A percentile compares a stretch with the other conserved stretches of the same genome.
These are phyloP conservation scores for Plebejus anna DNA, from an alignment of 2,888 invertebrate species.

Conservation along the genomic window DNA sequence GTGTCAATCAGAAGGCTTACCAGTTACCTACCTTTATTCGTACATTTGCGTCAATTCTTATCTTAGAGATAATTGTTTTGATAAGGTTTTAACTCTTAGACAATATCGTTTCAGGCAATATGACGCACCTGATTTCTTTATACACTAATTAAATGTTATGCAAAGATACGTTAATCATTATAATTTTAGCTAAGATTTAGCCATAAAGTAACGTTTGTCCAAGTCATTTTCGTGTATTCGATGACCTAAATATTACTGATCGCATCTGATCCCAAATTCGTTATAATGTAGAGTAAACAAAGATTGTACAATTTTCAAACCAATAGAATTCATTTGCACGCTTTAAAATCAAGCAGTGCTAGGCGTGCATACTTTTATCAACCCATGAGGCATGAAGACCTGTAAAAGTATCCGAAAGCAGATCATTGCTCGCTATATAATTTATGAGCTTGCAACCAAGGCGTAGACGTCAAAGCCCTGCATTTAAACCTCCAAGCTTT, in stretches of 20 bases:
- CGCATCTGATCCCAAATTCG: neutral
- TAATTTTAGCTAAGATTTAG: neutral
- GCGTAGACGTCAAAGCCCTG: slow-evolving; percentile 29
- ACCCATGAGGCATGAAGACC: neutral
- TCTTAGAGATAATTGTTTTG: slow-evolving; percentile 44
- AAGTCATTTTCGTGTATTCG: neutral
- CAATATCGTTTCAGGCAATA: slow-evolving; percentile 36
- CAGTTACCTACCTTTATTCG: slow-evolving; percentile 29
- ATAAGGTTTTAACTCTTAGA: slow-evolving; percentile 41
- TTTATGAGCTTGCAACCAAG: slow-evolving; percentile 22
- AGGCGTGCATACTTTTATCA: neutral
- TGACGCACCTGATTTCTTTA: slow-evolving; percentile 38
- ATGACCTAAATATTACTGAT: neutral
- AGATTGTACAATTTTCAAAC: neutral
- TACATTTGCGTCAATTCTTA: slow-evolving; percentile 51
- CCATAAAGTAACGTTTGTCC: neutral
- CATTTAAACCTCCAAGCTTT: slow-evolving; percentile 30
- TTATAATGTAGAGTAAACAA: neutral
- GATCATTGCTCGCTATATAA: slow-evolving; percentile 19
- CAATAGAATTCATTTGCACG: neutral
- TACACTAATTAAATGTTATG: neutral
- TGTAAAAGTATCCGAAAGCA: neutral
- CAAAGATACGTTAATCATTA: neutral
- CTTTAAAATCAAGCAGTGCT: neutral
- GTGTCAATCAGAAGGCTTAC: slow-evolving; percentile 13